These are phyloP conservation scores for Dromaius novaehollandiae DNA, from an alignment of 2,113 vertebrate genomes.

Conservation along the genomic window DNA sequence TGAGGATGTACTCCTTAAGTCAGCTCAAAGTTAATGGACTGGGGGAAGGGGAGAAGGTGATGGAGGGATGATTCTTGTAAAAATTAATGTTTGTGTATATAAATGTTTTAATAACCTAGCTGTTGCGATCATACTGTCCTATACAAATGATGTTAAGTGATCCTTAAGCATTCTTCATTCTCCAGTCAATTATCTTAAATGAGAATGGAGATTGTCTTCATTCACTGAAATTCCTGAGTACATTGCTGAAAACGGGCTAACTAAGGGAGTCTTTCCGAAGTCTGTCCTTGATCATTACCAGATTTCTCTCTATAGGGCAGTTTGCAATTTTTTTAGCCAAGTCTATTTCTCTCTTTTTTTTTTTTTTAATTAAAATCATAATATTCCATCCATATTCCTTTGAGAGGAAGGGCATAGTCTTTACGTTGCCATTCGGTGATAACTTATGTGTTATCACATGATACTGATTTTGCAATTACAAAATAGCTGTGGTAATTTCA, in stretches of 20 bases:
- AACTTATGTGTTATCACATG: neutral
- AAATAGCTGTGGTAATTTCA: neutral
- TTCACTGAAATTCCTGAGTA: neutral
- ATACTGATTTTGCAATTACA: neutral
- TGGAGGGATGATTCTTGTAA: neutral
- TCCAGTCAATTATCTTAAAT: neutral
- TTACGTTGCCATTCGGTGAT: neutral
- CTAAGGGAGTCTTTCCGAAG: neutral
- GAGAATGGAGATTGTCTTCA: neutral
- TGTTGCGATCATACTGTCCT: neutral
- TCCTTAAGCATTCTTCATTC: neutral
- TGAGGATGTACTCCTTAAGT: neutral
- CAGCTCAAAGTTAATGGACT: neutral
- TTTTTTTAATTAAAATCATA: constrained; percentile 4
- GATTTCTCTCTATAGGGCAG: neutral
- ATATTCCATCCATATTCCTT: neutral
- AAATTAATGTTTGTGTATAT: neutral
- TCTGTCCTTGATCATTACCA: neutral
- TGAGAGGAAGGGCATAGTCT: neutral
- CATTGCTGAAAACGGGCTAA: neutral
- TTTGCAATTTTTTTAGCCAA: neutral
- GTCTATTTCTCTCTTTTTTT: neutral
- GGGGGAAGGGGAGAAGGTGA: neutral
- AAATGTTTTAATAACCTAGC: neutral
- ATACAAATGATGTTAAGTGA: neutral